phyloP scores from a whole-genome alignment of 2,797 vertebrate species.

The Arctocebus calabarensis region DNA sequence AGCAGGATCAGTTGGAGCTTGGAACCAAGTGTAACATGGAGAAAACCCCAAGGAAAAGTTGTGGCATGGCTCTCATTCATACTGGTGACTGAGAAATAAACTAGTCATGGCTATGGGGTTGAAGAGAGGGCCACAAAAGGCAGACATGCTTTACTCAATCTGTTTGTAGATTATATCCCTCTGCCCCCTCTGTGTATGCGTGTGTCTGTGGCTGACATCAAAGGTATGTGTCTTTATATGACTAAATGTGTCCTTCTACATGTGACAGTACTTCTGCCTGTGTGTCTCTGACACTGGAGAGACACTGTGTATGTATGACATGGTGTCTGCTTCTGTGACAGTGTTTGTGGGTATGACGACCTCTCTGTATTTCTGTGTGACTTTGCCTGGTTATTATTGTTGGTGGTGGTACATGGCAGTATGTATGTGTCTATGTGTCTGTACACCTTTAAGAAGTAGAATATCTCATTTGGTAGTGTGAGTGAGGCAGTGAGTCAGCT shows the following conservation, averaged over 20 bases:
- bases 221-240: slow-evolving; percentile 9
- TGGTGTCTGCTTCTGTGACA: slow-evolving; percentile 28
- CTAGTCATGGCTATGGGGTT: not conserved
- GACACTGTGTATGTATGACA: not conserved
- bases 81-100: slow-evolving; percentile 8
- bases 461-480: slow-evolving; percentile 84
- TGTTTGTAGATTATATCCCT: not conserved
- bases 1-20: not conserved
- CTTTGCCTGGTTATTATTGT: slow-evolving; percentile 29
- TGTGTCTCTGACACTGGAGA: slow-evolving; percentile 50
- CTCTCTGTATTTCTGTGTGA: slow-evolving; percentile 59
- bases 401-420: not conserved
- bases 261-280: slow-evolving; percentile 45
- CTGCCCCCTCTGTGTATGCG: not conserved
- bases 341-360: not conserved
- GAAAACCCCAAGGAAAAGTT: slow-evolving; percentile 60
- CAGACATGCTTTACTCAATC: slow-evolving; percentile 7
- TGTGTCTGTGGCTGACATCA: slow-evolving; percentile 28
- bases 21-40: not conserved
- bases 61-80: slow-evolving; percentile 45
- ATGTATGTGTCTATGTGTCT: slow-evolving; percentile 65
- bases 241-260: slow-evolving; percentile 65
- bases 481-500: slow-evolving; percentile 85
- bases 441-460: slow-evolving; percentile 84
- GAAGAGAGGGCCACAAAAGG: not conserved